A percentile compares a stretch with the other conserved stretches of the same genome.
phyloP scores from a whole-genome alignment of 2,888 invertebrate genomes.

The Allygus modestus region DNA sequence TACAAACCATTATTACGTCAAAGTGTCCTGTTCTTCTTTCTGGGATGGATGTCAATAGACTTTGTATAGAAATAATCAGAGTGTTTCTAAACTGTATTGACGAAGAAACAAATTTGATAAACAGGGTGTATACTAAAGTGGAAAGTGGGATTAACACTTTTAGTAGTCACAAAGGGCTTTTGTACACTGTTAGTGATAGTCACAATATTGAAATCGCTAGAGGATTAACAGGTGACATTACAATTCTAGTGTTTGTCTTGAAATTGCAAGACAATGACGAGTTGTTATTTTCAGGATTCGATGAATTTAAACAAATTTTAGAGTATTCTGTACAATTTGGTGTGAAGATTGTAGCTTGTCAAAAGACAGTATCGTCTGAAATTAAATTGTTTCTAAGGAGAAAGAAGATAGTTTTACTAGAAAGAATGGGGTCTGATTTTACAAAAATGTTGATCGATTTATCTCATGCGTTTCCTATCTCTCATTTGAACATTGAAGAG shows the following conservation, averaged over 20 bases:
- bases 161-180: conserved; percentile 34
- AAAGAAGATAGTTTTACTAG: conserved; percentile 56
- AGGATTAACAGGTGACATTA: not conserved
- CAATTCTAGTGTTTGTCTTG: conserved; percentile 45
- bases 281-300: not conserved
- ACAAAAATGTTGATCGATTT: conserved; percentile 44
- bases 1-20: conserved; percentile 45
- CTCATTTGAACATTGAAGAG: conserved; percentile 12
- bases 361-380: conserved; percentile 56
- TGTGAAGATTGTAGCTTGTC: conserved; percentile 58
- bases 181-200: conserved; percentile 51
- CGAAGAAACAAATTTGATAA: conserved; percentile 23
- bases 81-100: conserved; percentile 57
- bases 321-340: conserved; percentile 39
- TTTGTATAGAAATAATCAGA: conserved; percentile 56
- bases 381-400: conserved; percentile 61
- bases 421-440: conserved; percentile 60
- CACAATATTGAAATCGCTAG: conserved; percentile 22
- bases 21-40: conserved; percentile 35
- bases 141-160: conserved; percentile 38
- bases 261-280: conserved; percentile 9
- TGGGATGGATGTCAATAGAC: conserved; percentile 18
- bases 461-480: conserved; percentile 30
- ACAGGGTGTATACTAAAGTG: conserved; percentile 32
- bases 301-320: conserved; percentile 42